Conservation (phyloP, 2,888 invertebrate genomes). For the Drosophila aldrichi region DNA sequence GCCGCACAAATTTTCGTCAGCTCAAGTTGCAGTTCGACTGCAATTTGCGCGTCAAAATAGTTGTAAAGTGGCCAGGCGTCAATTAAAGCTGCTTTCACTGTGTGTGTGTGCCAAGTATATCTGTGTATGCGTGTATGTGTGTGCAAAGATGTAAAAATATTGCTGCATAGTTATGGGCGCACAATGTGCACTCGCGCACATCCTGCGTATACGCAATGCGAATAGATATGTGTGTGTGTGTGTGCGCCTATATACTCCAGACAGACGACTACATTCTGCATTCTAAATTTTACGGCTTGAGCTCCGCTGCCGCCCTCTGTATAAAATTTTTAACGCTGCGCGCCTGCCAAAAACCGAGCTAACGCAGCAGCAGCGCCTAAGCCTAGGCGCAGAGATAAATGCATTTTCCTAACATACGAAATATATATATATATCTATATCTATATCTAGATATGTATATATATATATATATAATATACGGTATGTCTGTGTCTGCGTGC, state of each 20-base stretch:
- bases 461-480: constrained; percentile 5
- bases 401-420: constrained; percentile 75
- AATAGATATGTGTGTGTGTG: constrained; percentile 1
- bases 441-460: constrained; percentile 11
- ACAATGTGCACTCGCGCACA: constrained; percentile 54
- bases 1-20: constrained; percentile 51
- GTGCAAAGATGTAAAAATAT: constrained; percentile 56
- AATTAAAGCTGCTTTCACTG: constrained; percentile 57
- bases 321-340: constrained; percentile 55
- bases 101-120: neutral
- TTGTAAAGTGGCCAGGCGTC: constrained; percentile 56
- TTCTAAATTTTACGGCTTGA: constrained; percentile 17
- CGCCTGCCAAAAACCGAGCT: constrained; percentile 47
- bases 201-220: constrained; percentile 71
- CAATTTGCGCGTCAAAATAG: constrained; percentile 71
- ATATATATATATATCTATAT: constrained; percentile 35
- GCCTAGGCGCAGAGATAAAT: constrained; percentile 71
- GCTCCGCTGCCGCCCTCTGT: constrained; percentile 20
- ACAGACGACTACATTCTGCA: constrained; percentile 46
- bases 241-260: constrained; percentile 27
- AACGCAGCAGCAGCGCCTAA: constrained; percentile 22
- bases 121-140: constrained; percentile 1
- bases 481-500: constrained; percentile 6
- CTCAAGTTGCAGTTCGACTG: constrained; percentile 39
- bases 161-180: constrained; percentile 71